These are phyloP conservation scores for Gymnogyps californianus DNA, from an alignment of 2,113 vertebrate genomes.

Conservation along the genomic window DNA sequence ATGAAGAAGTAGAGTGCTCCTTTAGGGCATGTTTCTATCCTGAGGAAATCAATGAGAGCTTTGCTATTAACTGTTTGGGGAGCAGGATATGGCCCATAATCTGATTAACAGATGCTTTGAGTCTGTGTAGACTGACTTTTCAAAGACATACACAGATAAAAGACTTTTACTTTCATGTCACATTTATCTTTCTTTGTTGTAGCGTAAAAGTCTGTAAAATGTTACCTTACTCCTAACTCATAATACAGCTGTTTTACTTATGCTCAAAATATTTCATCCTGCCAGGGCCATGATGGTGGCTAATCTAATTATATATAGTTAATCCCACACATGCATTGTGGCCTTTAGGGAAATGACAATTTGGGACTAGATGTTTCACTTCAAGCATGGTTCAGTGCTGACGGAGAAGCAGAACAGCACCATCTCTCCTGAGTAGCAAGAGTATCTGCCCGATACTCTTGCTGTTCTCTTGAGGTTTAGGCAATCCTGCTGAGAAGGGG, in stretches of 20 bases:
- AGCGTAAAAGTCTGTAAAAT: constrained; percentile 51
- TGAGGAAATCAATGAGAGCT: constrained; percentile 31
- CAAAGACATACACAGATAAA: constrained; percentile 55
- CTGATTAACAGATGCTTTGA: constrained; percentile 59
- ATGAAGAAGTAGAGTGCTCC: constrained; percentile 6
- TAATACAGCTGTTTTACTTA: constrained; percentile 60
- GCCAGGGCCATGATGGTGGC: not conserved
- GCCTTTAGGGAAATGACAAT: constrained; percentile 40
- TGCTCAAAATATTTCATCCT: constrained; percentile 42
- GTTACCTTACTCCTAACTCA: constrained; percentile 44
- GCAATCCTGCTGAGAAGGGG: not conserved
- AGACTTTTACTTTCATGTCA: constrained; percentile 56
- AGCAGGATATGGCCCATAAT: constrained; percentile 55
- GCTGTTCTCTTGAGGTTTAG: not conserved
- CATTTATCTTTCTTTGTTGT: constrained; percentile 57
- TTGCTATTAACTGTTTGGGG: constrained; percentile 30
- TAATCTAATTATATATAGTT: constrained; percentile 54
- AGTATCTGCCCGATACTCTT: not conserved
- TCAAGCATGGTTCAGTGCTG: not conserved
- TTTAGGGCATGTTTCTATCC: constrained; percentile 39
- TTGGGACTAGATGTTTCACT: constrained; percentile 22
- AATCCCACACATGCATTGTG: constrained; percentile 39
- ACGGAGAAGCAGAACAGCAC: not conserved
- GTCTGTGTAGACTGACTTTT: constrained; percentile 38
- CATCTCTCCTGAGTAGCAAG: not conserved